Conservation (phyloP, 2,113 vertebrate species). For the Taurulus bubalis region DNA sequence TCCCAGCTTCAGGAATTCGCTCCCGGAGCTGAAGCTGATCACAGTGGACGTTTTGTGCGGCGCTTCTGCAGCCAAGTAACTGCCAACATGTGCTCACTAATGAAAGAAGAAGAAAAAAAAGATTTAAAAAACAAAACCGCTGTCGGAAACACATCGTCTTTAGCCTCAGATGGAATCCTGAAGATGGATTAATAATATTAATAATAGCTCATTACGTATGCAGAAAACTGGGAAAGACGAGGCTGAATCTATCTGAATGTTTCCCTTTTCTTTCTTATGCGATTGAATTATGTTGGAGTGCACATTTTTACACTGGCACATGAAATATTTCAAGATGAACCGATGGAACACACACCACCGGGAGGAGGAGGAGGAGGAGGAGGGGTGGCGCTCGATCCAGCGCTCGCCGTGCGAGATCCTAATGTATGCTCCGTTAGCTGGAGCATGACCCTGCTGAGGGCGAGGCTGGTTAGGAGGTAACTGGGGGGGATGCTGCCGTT, state of each 20-base stretch:
- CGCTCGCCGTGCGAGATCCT: background rate
- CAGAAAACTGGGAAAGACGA: background rate
- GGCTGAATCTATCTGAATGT: too few species aligned
- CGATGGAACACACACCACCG: background rate
- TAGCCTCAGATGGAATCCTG: background rate
- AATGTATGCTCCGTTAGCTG: background rate
- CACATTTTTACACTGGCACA: background rate
- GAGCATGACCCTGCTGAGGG: slow-evolving; percentile 23
- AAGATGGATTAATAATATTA: background rate
- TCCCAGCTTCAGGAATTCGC: slow-evolving; percentile 11
- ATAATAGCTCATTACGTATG: background rate
- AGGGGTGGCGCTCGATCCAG: background rate
- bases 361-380: too few species aligned
- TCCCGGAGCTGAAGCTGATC: slow-evolving; percentile 20
- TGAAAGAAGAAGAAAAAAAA: background rate
- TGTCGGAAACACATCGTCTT: background rate
- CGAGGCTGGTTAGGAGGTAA: slow-evolving; percentile 23
- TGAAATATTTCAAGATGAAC: background rate
- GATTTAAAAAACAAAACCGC: background rate
- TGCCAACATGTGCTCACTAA: slow-evolving; percentile 19
- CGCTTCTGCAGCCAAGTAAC: slow-evolving; percentile 13
- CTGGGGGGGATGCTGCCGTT: slow-evolving; percentile 19
- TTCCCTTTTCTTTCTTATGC: background rate
- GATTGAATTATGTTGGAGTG: background rate
- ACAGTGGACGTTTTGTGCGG: slow-evolving; percentile 9